Evolutionary conservation across 2,113 vertebrate genomes (phyloP).

Genomic region (Amphiprion ocellaris): DNA sequence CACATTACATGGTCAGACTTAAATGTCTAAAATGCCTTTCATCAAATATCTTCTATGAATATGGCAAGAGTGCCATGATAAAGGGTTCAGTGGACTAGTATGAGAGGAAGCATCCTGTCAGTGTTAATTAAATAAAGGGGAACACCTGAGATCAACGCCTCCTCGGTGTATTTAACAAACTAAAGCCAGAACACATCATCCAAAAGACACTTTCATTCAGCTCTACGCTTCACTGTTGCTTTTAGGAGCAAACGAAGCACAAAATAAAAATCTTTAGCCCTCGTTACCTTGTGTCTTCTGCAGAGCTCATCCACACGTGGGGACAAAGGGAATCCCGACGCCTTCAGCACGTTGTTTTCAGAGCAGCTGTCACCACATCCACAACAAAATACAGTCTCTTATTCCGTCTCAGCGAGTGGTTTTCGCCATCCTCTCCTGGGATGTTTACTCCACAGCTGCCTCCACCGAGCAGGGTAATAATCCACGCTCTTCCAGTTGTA

Average conservation of each 20-base stretch:
- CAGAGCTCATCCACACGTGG: constrained; percentile 70
- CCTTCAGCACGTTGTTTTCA: constrained; percentile 18
- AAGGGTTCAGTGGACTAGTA: background rate
- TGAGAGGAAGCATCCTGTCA: background rate
- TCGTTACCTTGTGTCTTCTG: constrained; percentile 50
- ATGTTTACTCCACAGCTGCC: constrained; percentile 20
- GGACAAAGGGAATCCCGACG: constrained; percentile 80
- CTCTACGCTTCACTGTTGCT: background rate
- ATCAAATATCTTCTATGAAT: background rate
- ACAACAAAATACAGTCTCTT: background rate
- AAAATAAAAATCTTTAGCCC: background rate
- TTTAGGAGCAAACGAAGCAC: background rate
- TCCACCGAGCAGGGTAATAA: background rate
- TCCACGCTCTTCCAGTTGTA: background rate
- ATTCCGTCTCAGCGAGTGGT: constrained; percentile 15
- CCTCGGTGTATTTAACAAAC: background rate
- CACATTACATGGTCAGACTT: background rate
- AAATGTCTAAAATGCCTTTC: too few relatives aligned
- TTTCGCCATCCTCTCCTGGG: constrained; percentile 46
- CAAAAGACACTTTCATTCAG: background rate
- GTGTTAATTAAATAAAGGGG: background rate
- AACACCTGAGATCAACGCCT: constrained; percentile 8
- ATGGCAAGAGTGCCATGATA: background rate
- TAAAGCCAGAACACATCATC: background rate
- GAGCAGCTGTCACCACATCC: constrained; percentile 32